These are phyloP conservation scores for Amphiprion ocellaris DNA, from an alignment of 2,113 vertebrate genomes.

Conservation along the genomic window DNA sequence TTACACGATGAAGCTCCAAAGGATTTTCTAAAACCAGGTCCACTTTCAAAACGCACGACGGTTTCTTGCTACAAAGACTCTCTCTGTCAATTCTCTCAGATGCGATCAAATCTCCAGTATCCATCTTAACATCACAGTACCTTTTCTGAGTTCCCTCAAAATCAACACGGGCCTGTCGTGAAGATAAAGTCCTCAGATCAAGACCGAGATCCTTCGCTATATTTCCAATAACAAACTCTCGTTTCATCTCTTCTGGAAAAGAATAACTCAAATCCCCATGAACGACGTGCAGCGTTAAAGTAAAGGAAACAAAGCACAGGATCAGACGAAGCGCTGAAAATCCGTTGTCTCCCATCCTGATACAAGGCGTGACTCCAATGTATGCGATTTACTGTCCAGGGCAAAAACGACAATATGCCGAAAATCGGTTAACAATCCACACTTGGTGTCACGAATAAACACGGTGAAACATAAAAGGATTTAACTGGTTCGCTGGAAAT, in stretches of 20 bases:
- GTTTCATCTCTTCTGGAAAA: constrained; percentile 80
- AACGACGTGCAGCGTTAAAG: constrained; percentile 38
- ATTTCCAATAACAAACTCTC: constrained; percentile 79
- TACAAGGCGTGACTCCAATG: background rate
- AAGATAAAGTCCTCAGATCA: constrained; percentile 68
- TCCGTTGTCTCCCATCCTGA: constrained; percentile 39
- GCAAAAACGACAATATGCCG: background rate
- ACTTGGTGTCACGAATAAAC: too few species aligned
- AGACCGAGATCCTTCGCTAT: constrained; percentile 82
- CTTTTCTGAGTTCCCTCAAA: too few species aligned
- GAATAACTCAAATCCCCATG: constrained; percentile 77
- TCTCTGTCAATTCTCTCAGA: too few species aligned
- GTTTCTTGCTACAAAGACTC: too few species aligned
- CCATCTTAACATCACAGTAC: too few species aligned
- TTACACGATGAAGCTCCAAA: too few species aligned
- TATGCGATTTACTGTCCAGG: accelerated
- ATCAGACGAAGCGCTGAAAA: background rate
- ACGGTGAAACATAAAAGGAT: background rate
- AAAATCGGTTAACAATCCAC: background rate
- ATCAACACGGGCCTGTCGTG: constrained; percentile 71
- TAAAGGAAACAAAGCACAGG: constrained; percentile 18
- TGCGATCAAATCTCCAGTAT: too few species aligned
- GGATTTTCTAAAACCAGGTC: too few species aligned
- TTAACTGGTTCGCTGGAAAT: too few species aligned
- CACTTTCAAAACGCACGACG: too few species aligned